Evolutionary conservation across 37 sponge, comb jelly and placozoan genomes (phyloP).

Genomic region (Sycon ciliatum): DNA sequence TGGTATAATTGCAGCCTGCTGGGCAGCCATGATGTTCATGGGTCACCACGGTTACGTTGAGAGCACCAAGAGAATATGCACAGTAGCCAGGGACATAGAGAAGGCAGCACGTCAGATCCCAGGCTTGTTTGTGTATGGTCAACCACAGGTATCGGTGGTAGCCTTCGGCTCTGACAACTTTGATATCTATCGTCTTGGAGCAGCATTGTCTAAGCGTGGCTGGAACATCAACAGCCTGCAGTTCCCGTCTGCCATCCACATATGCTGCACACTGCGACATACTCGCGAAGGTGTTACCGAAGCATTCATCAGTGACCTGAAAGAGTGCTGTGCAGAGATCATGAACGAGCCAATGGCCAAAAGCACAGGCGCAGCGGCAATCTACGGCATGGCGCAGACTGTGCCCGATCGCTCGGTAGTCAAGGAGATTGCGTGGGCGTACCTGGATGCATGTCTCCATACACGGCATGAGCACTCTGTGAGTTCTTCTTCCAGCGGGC

Average conservation of each 20-base stretch:
- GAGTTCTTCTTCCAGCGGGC: no score
- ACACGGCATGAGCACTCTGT: no score
- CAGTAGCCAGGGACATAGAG: constrained; percentile 33
- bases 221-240: constrained; percentile 84
- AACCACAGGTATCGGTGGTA: constrained; percentile 55
- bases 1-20: constrained; percentile 64
- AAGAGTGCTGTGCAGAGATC: constrained; percentile 44
- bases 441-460: constrained; percentile 28
- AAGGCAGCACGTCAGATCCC: constrained; percentile 38
- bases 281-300: constrained; percentile 71
- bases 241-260: constrained; percentile 81
- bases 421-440: constrained; percentile 41
- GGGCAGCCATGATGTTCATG: constrained; percentile 88
- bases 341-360: constrained; percentile 47
- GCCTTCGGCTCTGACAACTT: constrained; percentile 62
- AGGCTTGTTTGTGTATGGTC: constrained; percentile 63
- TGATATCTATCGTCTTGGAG: constrained; percentile 64
- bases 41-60: constrained; percentile 74
- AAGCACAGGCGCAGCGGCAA: constrained; percentile 59
- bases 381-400: constrained; percentile 74
- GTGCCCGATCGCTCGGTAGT: constrained; percentile 77
- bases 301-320: constrained; percentile 55
- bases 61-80: constrained; percentile 48
- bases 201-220: constrained; percentile 41
- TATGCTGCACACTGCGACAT: constrained; percentile 74